Percentiles rank a stretch among this genome's conserved stretches.
phyloP scores from a whole-genome alignment of 2,888 invertebrate species.

The Xanthia togata region DNA sequence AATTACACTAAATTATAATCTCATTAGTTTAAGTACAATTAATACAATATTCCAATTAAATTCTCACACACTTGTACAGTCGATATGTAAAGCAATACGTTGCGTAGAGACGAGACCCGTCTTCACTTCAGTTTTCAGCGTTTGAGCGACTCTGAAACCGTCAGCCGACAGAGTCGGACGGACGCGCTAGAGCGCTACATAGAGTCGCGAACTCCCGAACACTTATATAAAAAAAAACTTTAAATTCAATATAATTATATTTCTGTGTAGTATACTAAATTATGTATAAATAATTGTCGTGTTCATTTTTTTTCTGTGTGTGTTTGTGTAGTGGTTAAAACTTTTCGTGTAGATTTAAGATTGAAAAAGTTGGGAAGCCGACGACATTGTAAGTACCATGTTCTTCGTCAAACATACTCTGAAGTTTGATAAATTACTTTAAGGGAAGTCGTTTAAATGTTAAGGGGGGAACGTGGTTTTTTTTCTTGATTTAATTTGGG shows the following conservation, averaged over 20 bases:
- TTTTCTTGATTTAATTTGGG: not conserved
- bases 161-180: conserved; percentile 73
- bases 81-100: conserved; percentile 49
- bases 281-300: conserved; percentile 13
- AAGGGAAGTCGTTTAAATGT: conserved; percentile 21
- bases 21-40: not conserved
- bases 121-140: conserved; percentile 72
- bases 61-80: conserved; percentile 29
- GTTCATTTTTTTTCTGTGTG: conserved; percentile 35
- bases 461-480: not conserved
- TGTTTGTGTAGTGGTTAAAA: conserved; percentile 61
- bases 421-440: conserved; percentile 57
- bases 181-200: conserved; percentile 40
- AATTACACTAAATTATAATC: too few relatives aligned
- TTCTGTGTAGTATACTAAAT: conserved; percentile 20
- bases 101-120: conserved; percentile 48
- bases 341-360: conserved; percentile 55
- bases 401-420: conserved; percentile 25
- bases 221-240: conserved; percentile 35
- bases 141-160: conserved; percentile 69
- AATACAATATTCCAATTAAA: not conserved
- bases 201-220: conserved; percentile 46
- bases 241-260: conserved; percentile 9
- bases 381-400: conserved; percentile 60
- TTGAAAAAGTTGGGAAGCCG: conserved; percentile 59